These are phyloP conservation scores for Caracal caracal DNA, from an alignment of 2,113 vertebrate species.

Conservation along the genomic window DNA sequence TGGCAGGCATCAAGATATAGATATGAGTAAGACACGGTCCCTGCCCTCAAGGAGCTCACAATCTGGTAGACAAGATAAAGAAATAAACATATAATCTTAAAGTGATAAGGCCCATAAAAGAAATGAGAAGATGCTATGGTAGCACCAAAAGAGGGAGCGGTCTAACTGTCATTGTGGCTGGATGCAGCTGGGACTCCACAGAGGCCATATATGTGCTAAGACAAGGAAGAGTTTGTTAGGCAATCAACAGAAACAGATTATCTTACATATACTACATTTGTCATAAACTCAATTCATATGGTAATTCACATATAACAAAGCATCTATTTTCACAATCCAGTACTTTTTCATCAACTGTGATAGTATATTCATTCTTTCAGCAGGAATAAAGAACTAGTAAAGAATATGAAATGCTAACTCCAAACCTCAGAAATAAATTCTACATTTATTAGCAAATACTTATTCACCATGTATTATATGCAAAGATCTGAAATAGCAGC, in stretches of 20 bases:
- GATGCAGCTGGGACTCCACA: neutral
- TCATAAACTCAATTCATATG: neutral
- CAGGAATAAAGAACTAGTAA: neutral
- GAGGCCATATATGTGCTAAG: neutral
- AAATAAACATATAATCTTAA: neutral
- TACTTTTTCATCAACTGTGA: slow-evolving; percentile 6
- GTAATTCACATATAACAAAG: neutral
- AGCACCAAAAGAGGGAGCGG: neutral
- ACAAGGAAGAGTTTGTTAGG: slow-evolving; percentile 4
- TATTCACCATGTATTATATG: neutral
- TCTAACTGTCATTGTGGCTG: neutral
- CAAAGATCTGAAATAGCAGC: neutral
- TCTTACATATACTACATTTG: neutral
- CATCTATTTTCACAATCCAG: slow-evolving; percentile 3
- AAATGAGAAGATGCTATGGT: neutral
- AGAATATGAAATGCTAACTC: slow-evolving; percentile 30
- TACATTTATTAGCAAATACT: slow-evolving; percentile 39
- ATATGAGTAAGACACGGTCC: neutral
- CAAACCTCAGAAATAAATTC: slow-evolving; percentile 49
- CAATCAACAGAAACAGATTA: slow-evolving; percentile 4
- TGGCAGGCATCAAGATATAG: neutral
- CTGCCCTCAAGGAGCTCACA: slow-evolving; percentile 75
- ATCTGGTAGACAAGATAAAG: neutral
- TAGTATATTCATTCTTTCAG: neutral
- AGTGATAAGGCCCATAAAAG: neutral